These are phyloP conservation scores for Eudyptes chrysolophus DNA, from an alignment of 2,113 vertebrate genomes.

Conservation along the genomic window DNA sequence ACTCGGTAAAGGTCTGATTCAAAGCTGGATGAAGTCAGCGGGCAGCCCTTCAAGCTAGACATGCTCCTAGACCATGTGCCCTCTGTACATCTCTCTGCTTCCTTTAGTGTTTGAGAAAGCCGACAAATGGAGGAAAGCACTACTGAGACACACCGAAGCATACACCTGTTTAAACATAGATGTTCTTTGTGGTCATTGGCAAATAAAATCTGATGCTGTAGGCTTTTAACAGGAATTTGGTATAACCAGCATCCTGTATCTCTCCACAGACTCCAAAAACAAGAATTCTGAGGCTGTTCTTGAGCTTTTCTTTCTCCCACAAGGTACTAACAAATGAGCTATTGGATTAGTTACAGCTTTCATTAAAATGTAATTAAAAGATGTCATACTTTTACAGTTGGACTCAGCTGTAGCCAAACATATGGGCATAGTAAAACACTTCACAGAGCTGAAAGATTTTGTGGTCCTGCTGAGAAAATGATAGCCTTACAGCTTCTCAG, in stretches of 20 bases:
- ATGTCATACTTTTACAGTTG: constrained; percentile 62
- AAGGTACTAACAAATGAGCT: constrained; percentile 49
- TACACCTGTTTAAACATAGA: background rate
- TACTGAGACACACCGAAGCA: background rate
- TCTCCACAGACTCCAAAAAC: background rate
- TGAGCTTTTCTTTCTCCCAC: constrained; percentile 5
- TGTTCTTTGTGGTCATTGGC: background rate
- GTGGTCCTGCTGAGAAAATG: constrained; percentile 72
- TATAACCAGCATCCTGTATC: background rate
- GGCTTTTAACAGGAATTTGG: background rate
- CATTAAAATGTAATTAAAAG: constrained; percentile 70
- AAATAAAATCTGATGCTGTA: background rate
- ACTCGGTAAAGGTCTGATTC: background rate
- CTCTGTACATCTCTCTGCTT: background rate
- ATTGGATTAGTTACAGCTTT: constrained; percentile 64
- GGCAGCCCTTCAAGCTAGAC: background rate
- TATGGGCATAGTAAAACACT: constrained; percentile 66
- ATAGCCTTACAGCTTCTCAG: constrained; percentile 51
- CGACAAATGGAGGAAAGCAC: background rate
- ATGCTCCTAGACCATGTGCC: background rate
- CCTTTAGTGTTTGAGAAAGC: background rate
- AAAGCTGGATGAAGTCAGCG: background rate
- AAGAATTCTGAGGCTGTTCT: background rate
- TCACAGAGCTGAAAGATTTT: constrained; percentile 51
- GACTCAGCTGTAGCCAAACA: constrained; percentile 71